phyloP scores from a whole-genome alignment of 2,888 invertebrate species.

The Anorthoa munda region DNA sequence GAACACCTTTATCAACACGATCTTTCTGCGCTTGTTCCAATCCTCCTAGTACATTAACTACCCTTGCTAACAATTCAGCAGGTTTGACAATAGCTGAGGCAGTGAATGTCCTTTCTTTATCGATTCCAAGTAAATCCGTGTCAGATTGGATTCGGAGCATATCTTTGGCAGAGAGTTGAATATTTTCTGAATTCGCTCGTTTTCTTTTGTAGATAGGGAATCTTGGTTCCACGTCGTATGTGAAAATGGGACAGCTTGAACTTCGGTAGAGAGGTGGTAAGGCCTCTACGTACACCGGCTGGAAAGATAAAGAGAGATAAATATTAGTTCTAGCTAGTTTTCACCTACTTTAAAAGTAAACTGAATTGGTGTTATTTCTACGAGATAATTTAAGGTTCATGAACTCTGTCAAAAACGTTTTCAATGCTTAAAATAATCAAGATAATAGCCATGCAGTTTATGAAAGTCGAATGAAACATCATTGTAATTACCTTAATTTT shows the following conservation, averaged over 20 bases:
- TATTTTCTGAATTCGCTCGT: conserved; percentile 93
- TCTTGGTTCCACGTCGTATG: conserved; percentile 90
- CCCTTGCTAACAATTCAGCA: conserved; percentile 94
- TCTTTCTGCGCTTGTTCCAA: conserved; percentile 88
- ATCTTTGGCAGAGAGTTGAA: conserved; percentile 85
- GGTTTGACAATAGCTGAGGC: conserved; percentile 94
- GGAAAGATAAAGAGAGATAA: conserved; percentile 70
- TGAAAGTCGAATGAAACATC: neutral
- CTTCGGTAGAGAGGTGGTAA: conserved; percentile 89
- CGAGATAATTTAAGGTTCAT: conserved; percentile 18
- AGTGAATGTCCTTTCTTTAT: conserved; percentile 94
- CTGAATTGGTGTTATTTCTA: conserved; percentile 12
- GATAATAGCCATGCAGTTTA: no score
- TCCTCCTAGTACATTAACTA: conserved; percentile 94
- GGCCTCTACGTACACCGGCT: conserved; percentile 95
- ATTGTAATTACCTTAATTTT: conserved; percentile 93
- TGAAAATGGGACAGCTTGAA: conserved; percentile 94
- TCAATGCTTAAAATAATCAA: neutral
- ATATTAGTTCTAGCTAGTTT: conserved; percentile 28
- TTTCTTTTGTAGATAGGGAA: conserved; percentile 88
- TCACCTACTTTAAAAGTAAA: conserved; percentile 33
- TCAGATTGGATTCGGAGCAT: conserved; percentile 94
- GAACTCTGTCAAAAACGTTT: neutral
- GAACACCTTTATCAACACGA: conserved; percentile 90
- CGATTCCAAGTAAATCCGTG: conserved; percentile 94